Evolutionary conservation across 1,140 invertebrate genomes (phyloP).

Genomic region (Holcopasites calliopsidis): DNA sequence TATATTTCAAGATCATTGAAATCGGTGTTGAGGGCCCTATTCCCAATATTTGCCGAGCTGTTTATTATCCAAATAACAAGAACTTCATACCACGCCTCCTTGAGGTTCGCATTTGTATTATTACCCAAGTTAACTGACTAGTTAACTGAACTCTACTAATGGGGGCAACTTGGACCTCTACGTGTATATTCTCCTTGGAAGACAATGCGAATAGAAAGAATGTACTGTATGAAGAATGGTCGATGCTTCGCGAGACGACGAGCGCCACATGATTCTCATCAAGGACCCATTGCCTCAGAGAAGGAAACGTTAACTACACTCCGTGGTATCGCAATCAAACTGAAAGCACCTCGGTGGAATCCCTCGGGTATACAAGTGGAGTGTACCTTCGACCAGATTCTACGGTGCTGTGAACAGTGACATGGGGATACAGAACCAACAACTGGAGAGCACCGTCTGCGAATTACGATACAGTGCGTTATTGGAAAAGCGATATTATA

Average conservation of each 20-base stretch:
- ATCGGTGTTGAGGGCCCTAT: too few species aligned
- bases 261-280: slow-evolving; percentile 62
- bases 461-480: slow-evolving; percentile 40
- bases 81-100: too few species aligned
- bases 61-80: too few species aligned
- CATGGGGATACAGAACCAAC: not conserved
- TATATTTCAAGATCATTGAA: too few species aligned
- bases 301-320: slow-evolving; percentile 67
- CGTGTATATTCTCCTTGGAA: not conserved
- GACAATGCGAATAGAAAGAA: not conserved
- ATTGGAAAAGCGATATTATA: slow-evolving; percentile 13
- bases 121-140: too few species aligned
- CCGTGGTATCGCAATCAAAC: slow-evolving; percentile 68
- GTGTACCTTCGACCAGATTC: slow-evolving; percentile 2
- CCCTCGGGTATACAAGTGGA: not conserved
- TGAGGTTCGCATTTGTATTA: too few species aligned
- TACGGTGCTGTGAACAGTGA: not conserved
- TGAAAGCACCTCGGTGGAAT: slow-evolving; percentile 53
- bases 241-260: not conserved
- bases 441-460: slow-evolving; percentile 11
- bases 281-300: slow-evolving; percentile 57
- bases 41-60: too few species aligned
- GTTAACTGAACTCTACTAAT: too few species aligned
- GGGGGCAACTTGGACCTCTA: not conserved
- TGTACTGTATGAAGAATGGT: not conserved